phyloP scores from a whole-genome alignment of 1,140 invertebrate genomes.

The Drosophila sp. region DNA sequence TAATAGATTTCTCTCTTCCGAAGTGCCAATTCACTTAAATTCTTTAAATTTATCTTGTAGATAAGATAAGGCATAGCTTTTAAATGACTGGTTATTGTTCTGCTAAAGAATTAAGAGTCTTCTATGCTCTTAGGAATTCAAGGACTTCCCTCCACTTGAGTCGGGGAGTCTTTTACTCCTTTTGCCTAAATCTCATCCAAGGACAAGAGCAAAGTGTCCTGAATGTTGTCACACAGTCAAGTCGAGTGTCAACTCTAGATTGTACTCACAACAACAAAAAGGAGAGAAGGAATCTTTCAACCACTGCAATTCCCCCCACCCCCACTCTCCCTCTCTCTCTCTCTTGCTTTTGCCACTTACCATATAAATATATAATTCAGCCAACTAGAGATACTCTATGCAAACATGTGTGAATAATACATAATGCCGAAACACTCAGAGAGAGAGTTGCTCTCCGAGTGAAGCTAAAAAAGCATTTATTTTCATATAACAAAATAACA shows the following conservation, averaged over 20 bases:
- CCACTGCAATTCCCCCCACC: neutral
- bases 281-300: neutral
- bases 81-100: neutral
- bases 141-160: neutral
- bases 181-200: neutral
- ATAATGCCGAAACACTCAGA: conserved; percentile 3
- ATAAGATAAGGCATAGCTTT: neutral
- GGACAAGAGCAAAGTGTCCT: conserved; percentile 1
- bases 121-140: conserved; percentile 6
- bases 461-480: conserved; percentile 6
- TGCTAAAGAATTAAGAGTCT: neutral
- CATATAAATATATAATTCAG: conserved; percentile 12
- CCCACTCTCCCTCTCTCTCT: neutral
- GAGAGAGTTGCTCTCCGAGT: neutral
- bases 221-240: conserved; percentile 6
- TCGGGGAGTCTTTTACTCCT: neutral
- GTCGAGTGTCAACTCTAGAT: conserved; percentile 2
- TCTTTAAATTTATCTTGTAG: neutral
- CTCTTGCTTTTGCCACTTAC: neutral
- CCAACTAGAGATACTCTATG: conserved; percentile 8
- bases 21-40: too few relatives aligned
- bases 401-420: conserved; percentile 9
- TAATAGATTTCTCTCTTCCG: too few relatives aligned
- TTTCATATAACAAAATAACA: conserved; percentile 11
- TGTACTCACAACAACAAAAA: neutral